Evolutionary conservation across 2,888 invertebrate genomes (phyloP).

Genomic region (Drosophila tripunctata): DNA sequence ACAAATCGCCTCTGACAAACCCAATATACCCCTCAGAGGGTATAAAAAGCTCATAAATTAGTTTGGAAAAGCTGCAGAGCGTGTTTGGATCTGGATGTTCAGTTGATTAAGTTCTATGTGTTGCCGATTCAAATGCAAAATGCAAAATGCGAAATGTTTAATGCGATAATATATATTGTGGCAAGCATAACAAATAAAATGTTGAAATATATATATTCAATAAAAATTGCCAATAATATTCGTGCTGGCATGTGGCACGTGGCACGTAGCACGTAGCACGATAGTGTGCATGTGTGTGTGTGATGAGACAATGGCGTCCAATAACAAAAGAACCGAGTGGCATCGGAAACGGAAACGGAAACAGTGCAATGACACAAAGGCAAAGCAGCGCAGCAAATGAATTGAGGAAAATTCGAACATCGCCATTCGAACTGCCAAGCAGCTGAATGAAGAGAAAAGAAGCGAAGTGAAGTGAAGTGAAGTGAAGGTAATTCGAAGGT

Average conservation of each 20-base stretch:
- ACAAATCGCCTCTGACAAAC: too few relatives aligned
- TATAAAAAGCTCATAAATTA: too few relatives aligned
- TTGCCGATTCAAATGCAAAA: constrained; percentile 26
- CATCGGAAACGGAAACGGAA: constrained; percentile 48
- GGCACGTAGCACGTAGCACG: constrained; percentile 7
- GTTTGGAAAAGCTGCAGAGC: constrained; percentile 23
- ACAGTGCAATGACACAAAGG: constrained; percentile 33
- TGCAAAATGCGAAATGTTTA: constrained; percentile 38
- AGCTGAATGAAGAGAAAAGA: not conserved
- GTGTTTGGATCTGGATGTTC: constrained; percentile 14
- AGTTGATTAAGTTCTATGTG: constrained; percentile 50
- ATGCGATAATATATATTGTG: constrained; percentile 36
- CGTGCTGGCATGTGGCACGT: constrained; percentile 2
- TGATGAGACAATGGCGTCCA: constrained; percentile 8
- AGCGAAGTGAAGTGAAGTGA: not conserved
- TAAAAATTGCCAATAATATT: constrained; percentile 22
- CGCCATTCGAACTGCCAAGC: constrained; percentile 12
- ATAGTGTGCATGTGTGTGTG: not conserved
- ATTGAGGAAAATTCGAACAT: not conserved
- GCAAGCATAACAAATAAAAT: not conserved
- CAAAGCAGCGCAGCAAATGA: constrained; percentile 40
- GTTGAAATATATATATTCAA: constrained; percentile 13
- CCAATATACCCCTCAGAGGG: too few relatives aligned
- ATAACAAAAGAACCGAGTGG: constrained; percentile 15
- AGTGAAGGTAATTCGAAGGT: not conserved